Evolutionary conservation across 1,140 invertebrate genomes (phyloP), one percentile per base, ranked within the genome.

Genomic region (Calosoma granatense): DNA sequence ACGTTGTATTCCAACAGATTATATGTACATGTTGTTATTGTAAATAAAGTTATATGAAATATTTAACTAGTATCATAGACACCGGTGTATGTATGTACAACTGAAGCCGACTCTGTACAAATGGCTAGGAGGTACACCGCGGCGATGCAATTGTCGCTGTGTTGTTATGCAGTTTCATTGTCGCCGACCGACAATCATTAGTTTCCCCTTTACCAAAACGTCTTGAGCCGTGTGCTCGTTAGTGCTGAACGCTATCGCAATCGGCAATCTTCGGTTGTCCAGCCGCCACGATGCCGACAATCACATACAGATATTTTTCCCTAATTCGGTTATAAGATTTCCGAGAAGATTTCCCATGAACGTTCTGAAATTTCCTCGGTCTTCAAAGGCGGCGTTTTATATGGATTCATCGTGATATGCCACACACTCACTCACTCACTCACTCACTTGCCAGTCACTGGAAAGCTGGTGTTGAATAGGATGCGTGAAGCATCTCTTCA

Each of bases 251-350:
- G 3, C 17, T 47, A 47, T 47, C 41, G 4, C 4, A 3, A 47
- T 47, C 6, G 41, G 41, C 41, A 6, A 47, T 47, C 41, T 47
- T 47, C 41, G 15, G 14, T 30, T 6, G n/a, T n/a, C n/a, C n/a
- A 6, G 26, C 14, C 14, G 26, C 26, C 26, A 30, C 15, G 9
- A 47, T 47, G 41, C 41, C 41, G 41, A 6, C 41, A 47, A 17
- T 47, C 41, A 47, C 15, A 36, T 17, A 17, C 9, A 17, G 41
- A 47, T 47, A 47, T 47, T 47, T 47, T 47, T 47, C 41, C 41
- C 41, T 47, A 47, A 47, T 47, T 47, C 41, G 41, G 41, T 47
- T 47, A 47, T 47, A 47, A 47, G 41, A 47, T 47, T 47, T 47
- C 41, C 15, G 41, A 47, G 41, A 47, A 47, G 41, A 47, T 47